Conservation (phyloP, 2,888 invertebrate genomes). For the Polydrusus pterygomalis region DNA sequence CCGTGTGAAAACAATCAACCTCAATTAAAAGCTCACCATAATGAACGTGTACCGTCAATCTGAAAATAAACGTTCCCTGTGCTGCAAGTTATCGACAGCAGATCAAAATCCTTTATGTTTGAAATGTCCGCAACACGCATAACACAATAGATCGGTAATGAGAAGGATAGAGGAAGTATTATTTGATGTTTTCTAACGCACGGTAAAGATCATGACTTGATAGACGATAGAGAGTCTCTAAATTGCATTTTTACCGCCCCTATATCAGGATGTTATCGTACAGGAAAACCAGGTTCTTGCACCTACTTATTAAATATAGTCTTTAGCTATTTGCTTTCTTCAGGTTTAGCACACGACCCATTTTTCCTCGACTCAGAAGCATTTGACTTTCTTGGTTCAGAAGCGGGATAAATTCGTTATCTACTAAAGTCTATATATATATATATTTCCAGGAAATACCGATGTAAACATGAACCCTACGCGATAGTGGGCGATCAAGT, state of each 20-base stretch:
- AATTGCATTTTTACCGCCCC: background rate
- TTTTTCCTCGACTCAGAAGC: too few species aligned
- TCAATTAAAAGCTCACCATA: constrained; percentile 46
- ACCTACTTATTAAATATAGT: too few species aligned
- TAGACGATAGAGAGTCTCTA: constrained; percentile 31
- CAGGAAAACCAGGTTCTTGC: too few species aligned
- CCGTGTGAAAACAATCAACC: constrained; percentile 51
- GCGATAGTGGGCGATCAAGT: too few species aligned
- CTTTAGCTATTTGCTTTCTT: too few species aligned
- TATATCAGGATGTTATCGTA: too few species aligned
- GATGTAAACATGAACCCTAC: too few species aligned
- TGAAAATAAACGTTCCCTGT: constrained; percentile 5
- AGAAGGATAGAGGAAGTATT: constrained; percentile 68
- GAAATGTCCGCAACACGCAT: constrained; percentile 66
- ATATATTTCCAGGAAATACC: too few species aligned
- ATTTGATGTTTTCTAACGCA: constrained; percentile 65
- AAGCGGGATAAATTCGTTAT: too few species aligned
- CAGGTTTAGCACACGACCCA: too few species aligned
- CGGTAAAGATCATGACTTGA: constrained; percentile 59
- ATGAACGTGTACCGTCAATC: constrained; percentile 48
- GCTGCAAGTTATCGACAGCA: constrained; percentile 45
- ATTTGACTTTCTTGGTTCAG: too few species aligned
- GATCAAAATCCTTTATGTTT: constrained; percentile 64
- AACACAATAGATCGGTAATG: constrained; percentile 69
- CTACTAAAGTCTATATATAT: too few species aligned